phyloP scores from a whole-genome alignment of 2,888 invertebrate species.

The Desoria tigrina region DNA sequence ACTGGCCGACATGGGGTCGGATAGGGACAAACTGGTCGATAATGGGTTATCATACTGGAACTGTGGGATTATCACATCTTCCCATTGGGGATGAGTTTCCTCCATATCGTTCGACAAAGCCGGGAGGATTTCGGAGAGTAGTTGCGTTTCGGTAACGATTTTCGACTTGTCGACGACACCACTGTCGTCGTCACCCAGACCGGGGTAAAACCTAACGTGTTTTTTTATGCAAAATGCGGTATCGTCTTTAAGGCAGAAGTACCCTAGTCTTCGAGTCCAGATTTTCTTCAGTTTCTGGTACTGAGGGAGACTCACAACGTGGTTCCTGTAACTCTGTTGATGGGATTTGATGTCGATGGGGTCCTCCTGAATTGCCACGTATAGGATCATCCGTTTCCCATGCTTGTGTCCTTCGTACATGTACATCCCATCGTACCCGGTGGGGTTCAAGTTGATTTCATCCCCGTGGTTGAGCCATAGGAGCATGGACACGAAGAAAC shows the following conservation, averaged over 20 bases:
- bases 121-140: constrained; percentile 37
- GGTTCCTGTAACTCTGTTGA: constrained; percentile 32
- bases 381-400: constrained; percentile 32
- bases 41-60: constrained; percentile 23
- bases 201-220: constrained; percentile 40
- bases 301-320: constrained; percentile 28
- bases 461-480: constrained; percentile 14
- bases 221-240: constrained; percentile 42
- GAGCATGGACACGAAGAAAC: background rate
- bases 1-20: background rate
- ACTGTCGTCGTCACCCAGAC: background rate
- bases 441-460: background rate
- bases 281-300: constrained; percentile 47
- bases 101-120: constrained; percentile 42
- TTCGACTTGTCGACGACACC: constrained; percentile 22
- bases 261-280: constrained; percentile 35
- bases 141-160: constrained; percentile 40
- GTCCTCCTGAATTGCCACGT: constrained; percentile 36
- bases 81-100: constrained; percentile 50
- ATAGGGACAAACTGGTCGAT: background rate
- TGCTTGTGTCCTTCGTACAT: constrained; percentile 24
- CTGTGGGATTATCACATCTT: constrained; percentile 45
- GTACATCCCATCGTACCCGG: constrained; percentile 23
- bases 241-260: constrained; percentile 43
- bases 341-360: constrained; percentile 36